phyloP scores from a whole-genome alignment of 2,797 vertebrate species.

The Acridotheres tristis region DNA sequence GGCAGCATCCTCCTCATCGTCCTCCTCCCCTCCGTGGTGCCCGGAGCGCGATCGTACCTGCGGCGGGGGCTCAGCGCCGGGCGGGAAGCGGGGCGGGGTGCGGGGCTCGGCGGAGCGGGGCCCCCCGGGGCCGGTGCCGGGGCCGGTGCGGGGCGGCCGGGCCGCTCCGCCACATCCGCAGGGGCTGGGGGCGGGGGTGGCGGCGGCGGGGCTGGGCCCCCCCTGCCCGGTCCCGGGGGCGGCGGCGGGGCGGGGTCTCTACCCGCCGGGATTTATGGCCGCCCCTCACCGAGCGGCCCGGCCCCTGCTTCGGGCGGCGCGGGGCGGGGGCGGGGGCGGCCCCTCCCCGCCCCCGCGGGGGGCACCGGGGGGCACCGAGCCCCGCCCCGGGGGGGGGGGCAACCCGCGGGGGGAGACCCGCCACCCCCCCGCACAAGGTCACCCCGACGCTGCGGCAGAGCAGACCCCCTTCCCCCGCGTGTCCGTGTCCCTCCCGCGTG shows the following conservation, averaged over 20 bases:
- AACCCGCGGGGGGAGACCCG: neutral
- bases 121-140: conserved; percentile 45
- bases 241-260: conserved; percentile 40
- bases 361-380: neutral
- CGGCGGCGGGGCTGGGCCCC: conserved; percentile 21
- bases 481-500: neutral
- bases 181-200: conserved; percentile 53
- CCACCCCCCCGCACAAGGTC: neutral
- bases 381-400: neutral
- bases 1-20: neutral
- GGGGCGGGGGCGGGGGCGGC: conserved; percentile 16
- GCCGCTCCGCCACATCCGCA: conserved; percentile 78
- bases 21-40: neutral
- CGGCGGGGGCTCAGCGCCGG: conserved; percentile 15
- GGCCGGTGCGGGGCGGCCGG: conserved; percentile 41
- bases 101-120: conserved; percentile 22
- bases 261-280: conserved; percentile 52
- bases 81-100: neutral
- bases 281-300: conserved; percentile 55
- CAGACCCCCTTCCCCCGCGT: neutral
- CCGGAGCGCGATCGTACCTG: conserved; percentile 34
- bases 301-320: neutral
- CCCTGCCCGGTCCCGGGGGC: conserved; percentile 1
- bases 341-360: conserved; percentile 43
- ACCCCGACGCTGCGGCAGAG: conserved; percentile 27